Evolutionary conservation across 2,888 invertebrate species (phyloP).

Genomic region (Colostygia pectinataria): DNA sequence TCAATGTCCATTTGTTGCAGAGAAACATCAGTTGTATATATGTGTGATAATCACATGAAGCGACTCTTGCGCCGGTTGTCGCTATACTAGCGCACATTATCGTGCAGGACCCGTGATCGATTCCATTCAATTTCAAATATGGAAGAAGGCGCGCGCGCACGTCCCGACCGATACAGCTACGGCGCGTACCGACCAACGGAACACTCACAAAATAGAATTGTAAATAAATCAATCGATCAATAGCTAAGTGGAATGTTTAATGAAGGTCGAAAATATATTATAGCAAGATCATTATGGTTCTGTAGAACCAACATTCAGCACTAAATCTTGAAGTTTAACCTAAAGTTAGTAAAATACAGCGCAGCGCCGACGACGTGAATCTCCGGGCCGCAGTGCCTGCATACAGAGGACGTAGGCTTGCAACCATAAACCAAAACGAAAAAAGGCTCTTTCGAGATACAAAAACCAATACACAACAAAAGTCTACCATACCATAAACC

Average conservation of each 20-base stretch:
- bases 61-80: constrained; percentile 46
- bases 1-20: constrained; percentile 27
- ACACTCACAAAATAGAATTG: constrained; percentile 34
- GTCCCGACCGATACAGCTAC: constrained; percentile 54
- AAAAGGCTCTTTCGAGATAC: too few relatives aligned
- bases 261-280: constrained; percentile 14
- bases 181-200: constrained; percentile 51
- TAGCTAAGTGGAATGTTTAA: constrained; percentile 15
- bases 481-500: too few relatives aligned
- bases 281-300: too few relatives aligned
- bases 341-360: too few relatives aligned
- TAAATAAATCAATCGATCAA: constrained; percentile 24
- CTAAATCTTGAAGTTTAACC: too few relatives aligned
- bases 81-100: constrained; percentile 66
- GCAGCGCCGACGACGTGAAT: too few relatives aligned
- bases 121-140: constrained; percentile 81
- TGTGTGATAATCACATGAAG: constrained; percentile 25
- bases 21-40: constrained; percentile 8
- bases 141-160: constrained; percentile 68
- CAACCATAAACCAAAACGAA: too few relatives aligned
- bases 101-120: constrained; percentile 73
- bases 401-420: too few relatives aligned
- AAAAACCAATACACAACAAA: too few relatives aligned
- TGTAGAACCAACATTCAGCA: too few relatives aligned
- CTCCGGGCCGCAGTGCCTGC: too few relatives aligned